Evolutionary conservation across 1,140 invertebrate genomes (phyloP).

Genomic region (Drosophila subobscura): DNA sequence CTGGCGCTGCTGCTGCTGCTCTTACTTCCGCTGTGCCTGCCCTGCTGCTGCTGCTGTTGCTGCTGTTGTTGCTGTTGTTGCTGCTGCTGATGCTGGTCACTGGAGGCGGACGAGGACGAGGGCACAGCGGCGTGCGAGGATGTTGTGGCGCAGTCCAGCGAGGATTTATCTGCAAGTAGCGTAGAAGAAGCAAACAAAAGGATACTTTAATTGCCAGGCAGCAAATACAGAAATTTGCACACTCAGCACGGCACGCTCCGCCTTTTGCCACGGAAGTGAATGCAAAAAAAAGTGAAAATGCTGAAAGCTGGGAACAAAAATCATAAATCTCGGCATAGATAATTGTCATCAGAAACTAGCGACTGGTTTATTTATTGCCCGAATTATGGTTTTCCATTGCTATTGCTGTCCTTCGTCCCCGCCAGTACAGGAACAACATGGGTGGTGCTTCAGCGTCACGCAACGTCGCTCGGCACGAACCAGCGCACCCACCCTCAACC

Average conservation of each 20-base stretch:
- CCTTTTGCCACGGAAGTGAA: constrained; percentile 44
- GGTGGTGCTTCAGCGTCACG: constrained; percentile 51
- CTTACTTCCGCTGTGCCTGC: constrained; percentile 66
- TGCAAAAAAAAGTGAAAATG: constrained; percentile 16
- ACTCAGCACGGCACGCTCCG: constrained; percentile 68
- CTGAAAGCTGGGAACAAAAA: constrained; percentile 22
- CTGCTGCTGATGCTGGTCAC: constrained; percentile 55
- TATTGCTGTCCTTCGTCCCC: constrained; percentile 7
- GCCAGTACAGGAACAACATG: not conserved
- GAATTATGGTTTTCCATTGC: constrained; percentile 66
- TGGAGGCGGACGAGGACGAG: constrained; percentile 52
- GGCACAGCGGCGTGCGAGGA: constrained; percentile 61
- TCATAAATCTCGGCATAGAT: constrained; percentile 79
- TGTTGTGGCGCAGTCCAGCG: constrained; percentile 72
- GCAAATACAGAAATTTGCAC: constrained; percentile 70
- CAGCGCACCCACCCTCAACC: constrained; percentile 8
- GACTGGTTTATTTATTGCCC: constrained; percentile 73
- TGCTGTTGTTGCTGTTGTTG: constrained; percentile 54
- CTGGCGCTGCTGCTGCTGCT: constrained; percentile 46
- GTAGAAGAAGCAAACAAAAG: constrained; percentile 29
- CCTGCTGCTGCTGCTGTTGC: constrained; percentile 47
- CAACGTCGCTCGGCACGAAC: constrained; percentile 56
- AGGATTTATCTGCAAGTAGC: constrained; percentile 73
- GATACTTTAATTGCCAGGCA: constrained; percentile 71
- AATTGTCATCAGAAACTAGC: constrained; percentile 67